Conservation (phyloP, 2,797 vertebrate species). For the Propithecus deckenii region DNA sequence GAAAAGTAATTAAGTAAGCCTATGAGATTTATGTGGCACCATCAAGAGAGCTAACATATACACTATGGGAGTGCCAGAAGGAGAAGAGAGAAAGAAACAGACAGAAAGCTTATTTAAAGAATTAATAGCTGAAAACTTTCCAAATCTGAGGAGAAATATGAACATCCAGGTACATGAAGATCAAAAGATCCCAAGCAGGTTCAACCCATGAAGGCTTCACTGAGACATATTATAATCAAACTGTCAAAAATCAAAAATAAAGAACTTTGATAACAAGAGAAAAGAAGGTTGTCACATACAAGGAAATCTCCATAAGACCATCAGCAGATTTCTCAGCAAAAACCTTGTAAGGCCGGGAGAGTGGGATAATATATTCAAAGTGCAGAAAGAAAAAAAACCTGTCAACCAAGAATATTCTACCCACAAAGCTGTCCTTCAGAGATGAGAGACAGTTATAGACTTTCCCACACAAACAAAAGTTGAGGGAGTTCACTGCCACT, state of each 20-base stretch:
- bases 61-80: background rate
- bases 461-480: background rate
- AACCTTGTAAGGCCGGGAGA: background rate
- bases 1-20: background rate
- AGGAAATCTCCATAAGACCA: background rate
- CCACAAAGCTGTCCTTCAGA: background rate
- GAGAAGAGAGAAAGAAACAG: background rate
- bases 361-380: background rate
- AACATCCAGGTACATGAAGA: background rate
- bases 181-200: background rate
- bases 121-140: background rate
- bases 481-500: background rate
- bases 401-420: background rate
- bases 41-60: background rate
- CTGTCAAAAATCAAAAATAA: background rate
- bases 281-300: background rate
- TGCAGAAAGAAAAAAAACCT: background rate
- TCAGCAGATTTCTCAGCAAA: background rate
- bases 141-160: background rate
- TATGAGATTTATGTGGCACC: background rate
- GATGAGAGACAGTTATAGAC: background rate
- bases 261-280: background rate
- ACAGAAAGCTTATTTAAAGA: background rate
- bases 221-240: background rate
- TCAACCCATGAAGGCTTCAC: background rate